Evolutionary conservation across 2,797 vertebrate species (phyloP), one percentile per base, ranked within the genome.

Genomic region (Potorous gilbertii): DNA sequence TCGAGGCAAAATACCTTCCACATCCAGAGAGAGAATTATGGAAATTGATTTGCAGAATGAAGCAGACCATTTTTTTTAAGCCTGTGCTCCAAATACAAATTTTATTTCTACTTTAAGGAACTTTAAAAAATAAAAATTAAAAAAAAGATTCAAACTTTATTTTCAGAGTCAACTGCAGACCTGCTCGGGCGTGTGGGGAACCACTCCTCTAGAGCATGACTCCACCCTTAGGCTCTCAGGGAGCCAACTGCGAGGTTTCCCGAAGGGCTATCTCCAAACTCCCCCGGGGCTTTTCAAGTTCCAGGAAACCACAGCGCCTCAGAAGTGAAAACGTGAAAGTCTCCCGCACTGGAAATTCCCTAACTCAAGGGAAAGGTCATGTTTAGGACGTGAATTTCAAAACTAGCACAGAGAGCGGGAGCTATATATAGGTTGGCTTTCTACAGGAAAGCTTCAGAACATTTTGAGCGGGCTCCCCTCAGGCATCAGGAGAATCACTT

Each of bases 101-200:
- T 98, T 98, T 98, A 98, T 97, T 98, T 97, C 97, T 93, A 98
- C 98, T 98, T 96, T 93, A 98, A 96, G 96, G 95, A 96, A 94
- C 93, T 95, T 96, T 96, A 55, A 97, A 98, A 96, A 97, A 95
- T 90, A 54, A 96, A 94, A 52, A 95, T 94, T 4, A 95, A 95
- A 96, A 90, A 92, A 59, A 31, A 52, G 46, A 52, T 96, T 95
- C 96, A 96, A 21, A 90, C 24, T 56, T 13, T 90, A 66, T 92
- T 93, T 95, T 91, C 94, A 93, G 94, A 95, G 81, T 52, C 87
- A 95, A 94, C 81, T 94, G 14, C 1, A 10, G 59, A 94, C 52
- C 91, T 95, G 10, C 55, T 74, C 28, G 62, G 54, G 50, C 91
- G 59, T 95, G 81, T 55, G 93, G 94, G 57, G 54, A 11, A 24